Evolutionary conservation across 2,113 vertebrate genomes (phyloP).

Genomic region (Tupaia chinensis): DNA sequence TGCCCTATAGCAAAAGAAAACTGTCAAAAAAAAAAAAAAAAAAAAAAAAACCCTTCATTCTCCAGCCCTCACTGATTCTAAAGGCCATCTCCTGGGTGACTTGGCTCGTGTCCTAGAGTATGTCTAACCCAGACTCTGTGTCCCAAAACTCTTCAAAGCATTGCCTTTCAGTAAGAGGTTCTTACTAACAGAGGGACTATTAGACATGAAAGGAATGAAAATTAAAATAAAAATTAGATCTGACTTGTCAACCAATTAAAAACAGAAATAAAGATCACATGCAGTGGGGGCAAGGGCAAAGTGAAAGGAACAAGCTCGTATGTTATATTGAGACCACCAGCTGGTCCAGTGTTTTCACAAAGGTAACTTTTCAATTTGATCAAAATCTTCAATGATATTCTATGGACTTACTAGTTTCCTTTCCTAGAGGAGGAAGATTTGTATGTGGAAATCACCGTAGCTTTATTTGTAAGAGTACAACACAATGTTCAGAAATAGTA

Average conservation of each 20-base stretch:
- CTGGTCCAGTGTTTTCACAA: background rate
- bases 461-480: slow-evolving; percentile 29
- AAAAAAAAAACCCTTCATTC: background rate
- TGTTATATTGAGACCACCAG: background rate
- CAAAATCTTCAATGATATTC: background rate
- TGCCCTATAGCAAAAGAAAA: no score
- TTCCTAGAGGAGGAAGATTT: slow-evolving; percentile 31
- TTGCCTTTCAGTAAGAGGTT: background rate
- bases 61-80: background rate
- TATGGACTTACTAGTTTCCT: background rate
- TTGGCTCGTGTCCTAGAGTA: background rate
- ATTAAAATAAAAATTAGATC: slow-evolving; percentile 1
- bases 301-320: background rate
- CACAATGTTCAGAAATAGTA: background rate
- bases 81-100: background rate
- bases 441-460: background rate
- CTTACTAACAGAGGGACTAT: background rate
- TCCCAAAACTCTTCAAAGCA: background rate
- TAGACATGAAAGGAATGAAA: background rate
- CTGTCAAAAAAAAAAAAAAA: no score
- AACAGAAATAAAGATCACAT: background rate
- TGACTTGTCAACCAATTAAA: background rate
- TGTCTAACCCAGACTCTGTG: background rate
- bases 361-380: background rate
- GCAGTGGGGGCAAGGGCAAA: background rate